Evolutionary conservation across 2,888 invertebrate species (phyloP).

Genomic region (Xanthorhoe spadicearia): DNA sequence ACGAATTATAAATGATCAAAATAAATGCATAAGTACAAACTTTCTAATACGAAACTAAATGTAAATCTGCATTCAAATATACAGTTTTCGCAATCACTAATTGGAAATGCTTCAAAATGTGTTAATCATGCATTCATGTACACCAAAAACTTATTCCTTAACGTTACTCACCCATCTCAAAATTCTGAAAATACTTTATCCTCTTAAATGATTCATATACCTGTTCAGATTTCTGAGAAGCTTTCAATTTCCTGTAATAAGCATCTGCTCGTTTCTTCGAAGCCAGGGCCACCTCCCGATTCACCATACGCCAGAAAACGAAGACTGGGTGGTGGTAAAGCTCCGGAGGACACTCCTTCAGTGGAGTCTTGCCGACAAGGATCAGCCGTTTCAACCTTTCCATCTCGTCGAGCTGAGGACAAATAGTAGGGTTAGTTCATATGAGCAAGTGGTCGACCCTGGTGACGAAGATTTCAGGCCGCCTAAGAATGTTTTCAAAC

Average conservation of each 20-base stretch:
- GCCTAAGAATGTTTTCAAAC: too few species aligned
- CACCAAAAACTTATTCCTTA: too few species aligned
- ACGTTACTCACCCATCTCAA: too few species aligned
- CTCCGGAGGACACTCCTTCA: conserved; percentile 87
- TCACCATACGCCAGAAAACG: conserved; percentile 86
- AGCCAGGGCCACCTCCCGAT: conserved; percentile 77
- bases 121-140: too few species aligned
- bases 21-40: too few species aligned
- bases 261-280: conserved; percentile 78
- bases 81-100: too few species aligned
- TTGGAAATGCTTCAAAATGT: too few species aligned
- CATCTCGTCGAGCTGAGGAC: conserved; percentile 85
- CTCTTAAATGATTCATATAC: conserved; percentile 47
- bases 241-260: conserved; percentile 75
- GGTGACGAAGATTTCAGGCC: too few species aligned
- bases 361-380: conserved; percentile 87
- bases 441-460: too few species aligned
- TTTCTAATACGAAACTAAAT: too few species aligned
- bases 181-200: neutral
- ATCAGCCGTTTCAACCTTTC: conserved; percentile 88
- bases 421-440: conserved; percentile 1
- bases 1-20: too few species aligned
- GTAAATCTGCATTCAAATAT: too few species aligned
- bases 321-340: conserved; percentile 88
- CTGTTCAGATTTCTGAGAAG: conserved; percentile 67